A percentile compares a stretch with the other conserved stretches of the same genome.
phyloP scores from a whole-genome alignment of 2,888 invertebrate species.

The Spodoptera picta region DNA sequence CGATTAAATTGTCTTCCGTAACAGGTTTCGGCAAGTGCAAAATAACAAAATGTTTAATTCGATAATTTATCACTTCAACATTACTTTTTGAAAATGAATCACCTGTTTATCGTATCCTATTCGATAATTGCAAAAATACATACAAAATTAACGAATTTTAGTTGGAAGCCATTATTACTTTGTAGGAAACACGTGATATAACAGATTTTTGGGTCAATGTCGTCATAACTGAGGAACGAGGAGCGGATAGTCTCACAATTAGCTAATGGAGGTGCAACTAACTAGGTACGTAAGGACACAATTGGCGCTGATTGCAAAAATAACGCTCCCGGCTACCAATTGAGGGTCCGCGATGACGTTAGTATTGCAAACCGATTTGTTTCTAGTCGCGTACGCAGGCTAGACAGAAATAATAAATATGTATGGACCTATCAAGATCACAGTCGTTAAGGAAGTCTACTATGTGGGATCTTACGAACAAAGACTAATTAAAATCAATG shows the following conservation, averaged over 20 bases:
- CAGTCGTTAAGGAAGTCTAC: conserved; percentile 8
- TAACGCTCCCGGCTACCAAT: conserved; percentile 76
- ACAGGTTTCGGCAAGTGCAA: too few relatives aligned
- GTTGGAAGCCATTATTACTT: conserved; percentile 3
- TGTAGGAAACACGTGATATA: conserved; percentile 10
- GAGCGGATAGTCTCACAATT: conserved; percentile 1
- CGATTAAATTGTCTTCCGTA: too few relatives aligned
- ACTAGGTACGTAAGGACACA: conserved; percentile 58
- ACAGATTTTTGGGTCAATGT: conserved; percentile 59
- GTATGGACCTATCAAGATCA: conserved; percentile 16
- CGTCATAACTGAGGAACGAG: conserved; percentile 21
- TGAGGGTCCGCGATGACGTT: conserved; percentile 63
- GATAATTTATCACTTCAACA: too few relatives aligned
- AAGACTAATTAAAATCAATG: conserved; percentile 3
- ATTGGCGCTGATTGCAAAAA: conserved; percentile 82
- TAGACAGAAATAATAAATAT: conserved; percentile 25
- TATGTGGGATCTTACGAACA: neutral
- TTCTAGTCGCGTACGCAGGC: conserved; percentile 26
- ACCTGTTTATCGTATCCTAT: conserved; percentile 8
- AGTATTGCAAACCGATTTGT: conserved; percentile 37
- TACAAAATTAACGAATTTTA: conserved; percentile 1
- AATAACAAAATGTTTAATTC: too few relatives aligned
- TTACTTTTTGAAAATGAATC: neutral
- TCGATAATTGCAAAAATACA: neutral
- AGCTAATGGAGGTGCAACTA: conserved; percentile 45